These are phyloP conservation scores for Cotesia typhae DNA, from an alignment of 1,140 invertebrate species.

Conservation along the genomic window DNA sequence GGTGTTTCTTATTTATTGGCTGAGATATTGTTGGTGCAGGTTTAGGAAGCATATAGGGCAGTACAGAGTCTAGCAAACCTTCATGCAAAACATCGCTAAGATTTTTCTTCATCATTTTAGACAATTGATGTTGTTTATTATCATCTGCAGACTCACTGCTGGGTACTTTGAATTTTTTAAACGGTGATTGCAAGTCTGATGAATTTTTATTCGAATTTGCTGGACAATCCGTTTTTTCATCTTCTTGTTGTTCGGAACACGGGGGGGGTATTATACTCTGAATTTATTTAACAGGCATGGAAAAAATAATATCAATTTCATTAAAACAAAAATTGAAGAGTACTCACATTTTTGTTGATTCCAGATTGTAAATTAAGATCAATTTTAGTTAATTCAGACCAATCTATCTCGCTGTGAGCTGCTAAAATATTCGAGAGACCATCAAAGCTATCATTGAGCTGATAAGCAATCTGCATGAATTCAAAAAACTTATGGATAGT, in stretches of 20 bases:
- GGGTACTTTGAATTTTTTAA: conserved; percentile 35
- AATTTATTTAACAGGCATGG: too few relatives aligned
- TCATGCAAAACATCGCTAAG: conserved; percentile 76
- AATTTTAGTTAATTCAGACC: conserved; percentile 69
- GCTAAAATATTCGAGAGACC: conserved; percentile 67
- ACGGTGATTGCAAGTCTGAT: conserved; percentile 5
- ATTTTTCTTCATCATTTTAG: conserved; percentile 62
- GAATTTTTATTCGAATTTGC: conserved; percentile 10
- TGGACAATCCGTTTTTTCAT: neutral
- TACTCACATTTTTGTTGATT: conserved; percentile 38
- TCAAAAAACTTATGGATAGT: conserved; percentile 76
- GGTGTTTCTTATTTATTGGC: conserved; percentile 67
- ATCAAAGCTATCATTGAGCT: conserved; percentile 72
- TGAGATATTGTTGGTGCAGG: conserved; percentile 61
- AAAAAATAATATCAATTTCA: conserved; percentile 2
- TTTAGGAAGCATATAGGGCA: conserved; percentile 73
- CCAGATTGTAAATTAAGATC: conserved; percentile 51
- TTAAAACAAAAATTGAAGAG: neutral
- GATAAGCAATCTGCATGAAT: conserved; percentile 77
- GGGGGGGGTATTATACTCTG: too few relatives aligned
- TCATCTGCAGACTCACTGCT: conserved; percentile 27
- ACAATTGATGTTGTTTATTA: conserved; percentile 45
- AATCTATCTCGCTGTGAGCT: conserved; percentile 69
- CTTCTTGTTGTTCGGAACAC: neutral
- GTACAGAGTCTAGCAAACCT: conserved; percentile 79